These are phyloP conservation scores for Phyllotreta striolata DNA, from an alignment of 2,888 invertebrate species.

Conservation along the genomic window DNA sequence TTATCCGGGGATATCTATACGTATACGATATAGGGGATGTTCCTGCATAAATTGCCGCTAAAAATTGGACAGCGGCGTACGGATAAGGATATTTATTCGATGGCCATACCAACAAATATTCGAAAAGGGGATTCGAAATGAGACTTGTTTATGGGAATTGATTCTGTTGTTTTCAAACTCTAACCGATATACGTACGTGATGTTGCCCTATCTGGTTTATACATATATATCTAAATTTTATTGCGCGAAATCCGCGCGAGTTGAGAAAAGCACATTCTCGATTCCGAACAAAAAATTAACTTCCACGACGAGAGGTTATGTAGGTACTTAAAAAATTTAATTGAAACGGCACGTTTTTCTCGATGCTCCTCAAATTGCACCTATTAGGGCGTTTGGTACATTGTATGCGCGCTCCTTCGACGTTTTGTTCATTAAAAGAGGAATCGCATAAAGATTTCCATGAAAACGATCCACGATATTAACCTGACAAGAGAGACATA, in stretches of 20 bases:
- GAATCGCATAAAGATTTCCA: conserved; percentile 39
- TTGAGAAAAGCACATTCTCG: too few species aligned
- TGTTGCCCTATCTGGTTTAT: not conserved
- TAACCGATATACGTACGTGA: not conserved
- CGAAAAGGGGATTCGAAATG: conserved; percentile 29
- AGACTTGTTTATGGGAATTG: conserved; percentile 34
- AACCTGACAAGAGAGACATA: conserved; percentile 50
- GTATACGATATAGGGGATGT: conserved; percentile 32
- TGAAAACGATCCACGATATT: conserved; percentile 44
- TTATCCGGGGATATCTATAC: conserved; percentile 34
- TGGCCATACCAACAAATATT: conserved; percentile 30
- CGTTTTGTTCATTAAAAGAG: conserved; percentile 34
- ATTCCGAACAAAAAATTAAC: too few species aligned
- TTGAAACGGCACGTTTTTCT: too few species aligned
- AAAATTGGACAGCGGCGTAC: conserved; percentile 41
- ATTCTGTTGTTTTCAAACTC: conserved; percentile 27
- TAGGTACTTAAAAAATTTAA: too few species aligned
- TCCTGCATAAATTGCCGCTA: conserved; percentile 39
- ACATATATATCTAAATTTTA: too few species aligned
- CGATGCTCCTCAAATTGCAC: not conserved
- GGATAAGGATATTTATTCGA: conserved; percentile 36
- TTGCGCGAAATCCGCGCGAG: too few species aligned
- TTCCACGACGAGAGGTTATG: too few species aligned
- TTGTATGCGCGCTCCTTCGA: conserved; percentile 2
- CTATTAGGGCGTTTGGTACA: conserved; percentile 15